These are phyloP conservation scores for Limnephilus lunatus DNA, from an alignment of 2,888 invertebrate species.

Conservation along the genomic window DNA sequence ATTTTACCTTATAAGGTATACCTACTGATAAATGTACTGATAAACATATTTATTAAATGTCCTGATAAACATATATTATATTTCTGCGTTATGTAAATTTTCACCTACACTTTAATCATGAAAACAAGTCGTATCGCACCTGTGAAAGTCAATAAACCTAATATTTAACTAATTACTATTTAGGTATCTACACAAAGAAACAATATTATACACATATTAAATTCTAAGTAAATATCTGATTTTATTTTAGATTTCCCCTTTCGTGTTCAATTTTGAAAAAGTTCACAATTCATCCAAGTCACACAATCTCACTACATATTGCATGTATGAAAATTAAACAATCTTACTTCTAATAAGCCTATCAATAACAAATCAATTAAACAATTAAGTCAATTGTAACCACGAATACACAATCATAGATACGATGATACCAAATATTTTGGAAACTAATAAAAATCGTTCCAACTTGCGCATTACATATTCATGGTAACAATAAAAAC, in stretches of 20 bases:
- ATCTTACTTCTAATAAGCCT: constrained; percentile 6
- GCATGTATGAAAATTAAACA: background rate
- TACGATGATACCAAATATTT: background rate
- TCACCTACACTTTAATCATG: too few relatives aligned
- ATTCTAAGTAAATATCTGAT: too few relatives aligned
- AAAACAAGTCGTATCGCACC: too few relatives aligned
- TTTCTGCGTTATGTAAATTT: too few relatives aligned
- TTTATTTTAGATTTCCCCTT: background rate
- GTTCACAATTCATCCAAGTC: constrained; percentile 30
- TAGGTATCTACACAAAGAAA: too few relatives aligned
- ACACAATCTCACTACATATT: constrained; percentile 45
- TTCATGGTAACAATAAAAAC: background rate
- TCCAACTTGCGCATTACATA: background rate
- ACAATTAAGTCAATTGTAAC: background rate
- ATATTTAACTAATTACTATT: too few relatives aligned
- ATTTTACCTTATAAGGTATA: too few relatives aligned
- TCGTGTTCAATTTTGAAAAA: constrained; percentile 35
- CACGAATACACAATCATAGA: background rate
- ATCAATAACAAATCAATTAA: background rate
- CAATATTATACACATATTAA: too few relatives aligned
- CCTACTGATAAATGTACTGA: too few relatives aligned
- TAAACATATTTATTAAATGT: too few relatives aligned
- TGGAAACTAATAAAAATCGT: background rate
- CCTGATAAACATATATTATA: too few relatives aligned
- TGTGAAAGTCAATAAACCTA: too few relatives aligned